Conservation (phyloP, 2,888 invertebrate genomes). For the Linyphia triangularis region DNA sequence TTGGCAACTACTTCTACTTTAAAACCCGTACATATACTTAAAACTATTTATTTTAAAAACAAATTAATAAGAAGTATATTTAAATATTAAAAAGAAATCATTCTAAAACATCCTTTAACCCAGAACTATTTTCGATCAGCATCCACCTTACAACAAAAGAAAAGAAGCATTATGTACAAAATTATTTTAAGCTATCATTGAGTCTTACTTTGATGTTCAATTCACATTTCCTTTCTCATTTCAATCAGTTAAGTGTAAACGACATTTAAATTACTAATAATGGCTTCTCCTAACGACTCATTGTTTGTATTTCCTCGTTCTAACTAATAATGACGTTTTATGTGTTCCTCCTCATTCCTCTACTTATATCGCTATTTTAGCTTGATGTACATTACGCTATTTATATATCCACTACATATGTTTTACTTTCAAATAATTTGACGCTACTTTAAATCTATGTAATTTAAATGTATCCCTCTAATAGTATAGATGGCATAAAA, state of each 20-base stretch:
- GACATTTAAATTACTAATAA: background rate
- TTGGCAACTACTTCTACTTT: too few species aligned
- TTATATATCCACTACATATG: too few species aligned
- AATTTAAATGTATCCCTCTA: too few species aligned
- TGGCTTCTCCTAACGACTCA: background rate
- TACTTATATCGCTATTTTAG: background rate
- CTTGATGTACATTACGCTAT: too few species aligned
- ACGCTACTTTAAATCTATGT: too few species aligned
- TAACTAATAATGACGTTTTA: background rate
- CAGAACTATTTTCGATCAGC: too few species aligned
- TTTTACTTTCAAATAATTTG: too few species aligned
- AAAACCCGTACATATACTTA: too few species aligned
- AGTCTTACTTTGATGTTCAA: background rate
- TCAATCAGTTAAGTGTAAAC: background rate
- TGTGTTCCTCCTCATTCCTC: background rate
- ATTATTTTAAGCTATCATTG: background rate
- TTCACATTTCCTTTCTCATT: background rate
- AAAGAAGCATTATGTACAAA: background rate
- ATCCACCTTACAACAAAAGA: background rate
- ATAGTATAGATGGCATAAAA: too few species aligned
- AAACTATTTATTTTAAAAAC: too few species aligned
- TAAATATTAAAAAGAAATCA: too few species aligned
- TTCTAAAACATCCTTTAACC: background rate
- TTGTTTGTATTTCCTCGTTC: background rate
- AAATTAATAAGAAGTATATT: too few species aligned